Evolutionary conservation across 2,797 vertebrate genomes (phyloP).

Genomic region (Rhincodon typus): DNA sequence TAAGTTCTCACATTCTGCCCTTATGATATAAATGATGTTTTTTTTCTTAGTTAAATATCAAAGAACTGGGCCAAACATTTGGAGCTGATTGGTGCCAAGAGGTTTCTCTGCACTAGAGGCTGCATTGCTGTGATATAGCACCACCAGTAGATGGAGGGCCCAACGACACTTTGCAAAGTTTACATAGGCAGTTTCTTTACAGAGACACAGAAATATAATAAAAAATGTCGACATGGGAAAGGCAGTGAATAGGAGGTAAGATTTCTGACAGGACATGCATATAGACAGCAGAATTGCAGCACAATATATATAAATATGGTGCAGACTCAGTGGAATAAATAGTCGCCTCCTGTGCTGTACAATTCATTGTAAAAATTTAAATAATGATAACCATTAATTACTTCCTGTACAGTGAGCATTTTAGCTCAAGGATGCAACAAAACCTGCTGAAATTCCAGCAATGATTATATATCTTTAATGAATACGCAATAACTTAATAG

Average conservation of each 20-base stretch:
- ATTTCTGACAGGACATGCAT: neutral
- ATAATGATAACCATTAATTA: neutral
- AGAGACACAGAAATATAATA: neutral
- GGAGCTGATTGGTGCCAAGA: neutral
- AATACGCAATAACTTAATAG: neutral
- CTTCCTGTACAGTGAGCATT: neutral
- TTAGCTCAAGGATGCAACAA: neutral
- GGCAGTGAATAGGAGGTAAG: neutral
- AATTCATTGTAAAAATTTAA: neutral
- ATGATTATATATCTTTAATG: neutral
- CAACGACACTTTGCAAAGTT: neutral
- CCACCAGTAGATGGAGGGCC: neutral
- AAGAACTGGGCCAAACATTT: neutral
- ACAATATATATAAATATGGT: neutral
- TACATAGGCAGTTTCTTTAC: neutral
- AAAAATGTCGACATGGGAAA: neutral
- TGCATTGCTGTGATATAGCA: neutral
- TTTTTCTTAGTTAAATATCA: neutral
- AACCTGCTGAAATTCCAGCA: neutral
- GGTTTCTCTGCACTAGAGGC: neutral
- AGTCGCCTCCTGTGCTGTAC: no score
- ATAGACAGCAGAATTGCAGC: neutral
- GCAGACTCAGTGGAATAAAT: neutral
- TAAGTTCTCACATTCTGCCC: no score
- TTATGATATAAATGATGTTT: no score